These are phyloP conservation scores for Archivesica marissinica DNA, from an alignment of 1,140 invertebrate species.

Conservation along the genomic window DNA sequence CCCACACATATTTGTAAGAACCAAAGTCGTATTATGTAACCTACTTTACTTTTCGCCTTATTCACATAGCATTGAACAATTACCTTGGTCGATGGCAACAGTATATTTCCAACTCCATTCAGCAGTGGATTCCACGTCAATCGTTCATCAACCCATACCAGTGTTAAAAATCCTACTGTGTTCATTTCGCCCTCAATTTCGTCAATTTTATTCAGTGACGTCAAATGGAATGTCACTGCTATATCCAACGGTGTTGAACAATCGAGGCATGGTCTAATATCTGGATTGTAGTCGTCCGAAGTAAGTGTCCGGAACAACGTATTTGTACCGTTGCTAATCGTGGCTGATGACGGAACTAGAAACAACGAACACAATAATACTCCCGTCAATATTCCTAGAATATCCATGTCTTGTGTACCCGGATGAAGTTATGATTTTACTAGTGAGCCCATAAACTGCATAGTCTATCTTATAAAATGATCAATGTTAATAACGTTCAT, in stretches of 20 bases:
- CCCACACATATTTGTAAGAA: too few species aligned
- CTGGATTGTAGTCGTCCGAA: background rate
- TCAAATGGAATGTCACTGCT: background rate
- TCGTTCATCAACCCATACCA: constrained; percentile 22
- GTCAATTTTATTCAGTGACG: constrained; percentile 15
- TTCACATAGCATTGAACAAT: too few species aligned
- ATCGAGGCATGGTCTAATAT: background rate
- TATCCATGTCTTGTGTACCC: too few species aligned
- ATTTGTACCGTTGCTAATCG: background rate
- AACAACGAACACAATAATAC: too few species aligned
- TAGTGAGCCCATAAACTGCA: too few species aligned
- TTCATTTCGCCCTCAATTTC: constrained; percentile 5
- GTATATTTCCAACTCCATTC: background rate
- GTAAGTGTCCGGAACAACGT: background rate
- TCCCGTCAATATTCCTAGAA: background rate
- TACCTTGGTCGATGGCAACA: background rate
- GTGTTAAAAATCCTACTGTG: background rate
- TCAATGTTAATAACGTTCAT: too few species aligned
- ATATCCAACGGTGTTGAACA: constrained; percentile 1
- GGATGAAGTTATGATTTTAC: too few species aligned
- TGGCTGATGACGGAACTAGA: too few species aligned
- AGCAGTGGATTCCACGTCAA: background rate
- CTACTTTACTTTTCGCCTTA: too few species aligned
- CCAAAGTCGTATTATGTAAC: too few species aligned
- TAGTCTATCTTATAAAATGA: too few species aligned